Conservation (phyloP, 1,140 invertebrate species). For the Metopolophium dirhodum region DNA sequence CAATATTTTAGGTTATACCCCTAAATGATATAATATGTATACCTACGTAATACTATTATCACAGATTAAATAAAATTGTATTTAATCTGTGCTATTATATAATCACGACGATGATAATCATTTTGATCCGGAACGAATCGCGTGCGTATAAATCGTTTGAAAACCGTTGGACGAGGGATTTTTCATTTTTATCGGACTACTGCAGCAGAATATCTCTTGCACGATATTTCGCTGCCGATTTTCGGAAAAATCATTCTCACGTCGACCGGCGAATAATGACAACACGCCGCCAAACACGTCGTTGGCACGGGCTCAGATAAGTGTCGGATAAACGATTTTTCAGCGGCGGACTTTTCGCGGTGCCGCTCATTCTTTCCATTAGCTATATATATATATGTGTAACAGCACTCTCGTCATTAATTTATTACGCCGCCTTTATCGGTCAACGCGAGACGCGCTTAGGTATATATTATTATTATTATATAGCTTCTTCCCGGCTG, state of each 20-base stretch:
- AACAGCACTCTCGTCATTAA: constrained; percentile 31
- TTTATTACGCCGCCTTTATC: constrained; percentile 42
- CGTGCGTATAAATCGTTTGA: neutral
- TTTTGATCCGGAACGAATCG: neutral
- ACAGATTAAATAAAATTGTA: neutral
- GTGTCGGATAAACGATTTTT: constrained; percentile 4
- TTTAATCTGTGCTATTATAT: no score
- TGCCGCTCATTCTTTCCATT: neutral
- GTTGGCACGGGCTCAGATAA: neutral
- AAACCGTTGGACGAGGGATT: neutral
- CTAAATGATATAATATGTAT: neutral
- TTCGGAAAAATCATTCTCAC: neutral
- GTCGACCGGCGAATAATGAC: neutral
- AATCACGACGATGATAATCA: neutral
- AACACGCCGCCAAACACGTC: neutral
- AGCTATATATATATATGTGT: neutral
- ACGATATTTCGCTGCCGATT: neutral
- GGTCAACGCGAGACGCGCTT: neutral
- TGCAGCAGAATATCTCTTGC: neutral
- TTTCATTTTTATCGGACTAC: neutral
- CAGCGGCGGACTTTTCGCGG: neutral
- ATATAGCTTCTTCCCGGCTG: neutral
- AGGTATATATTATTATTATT: neutral
- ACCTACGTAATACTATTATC: neutral
- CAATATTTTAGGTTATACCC: no score